Evolutionary conservation across 2,113 vertebrate species (phyloP).

Genomic region (Calypte anna): DNA sequence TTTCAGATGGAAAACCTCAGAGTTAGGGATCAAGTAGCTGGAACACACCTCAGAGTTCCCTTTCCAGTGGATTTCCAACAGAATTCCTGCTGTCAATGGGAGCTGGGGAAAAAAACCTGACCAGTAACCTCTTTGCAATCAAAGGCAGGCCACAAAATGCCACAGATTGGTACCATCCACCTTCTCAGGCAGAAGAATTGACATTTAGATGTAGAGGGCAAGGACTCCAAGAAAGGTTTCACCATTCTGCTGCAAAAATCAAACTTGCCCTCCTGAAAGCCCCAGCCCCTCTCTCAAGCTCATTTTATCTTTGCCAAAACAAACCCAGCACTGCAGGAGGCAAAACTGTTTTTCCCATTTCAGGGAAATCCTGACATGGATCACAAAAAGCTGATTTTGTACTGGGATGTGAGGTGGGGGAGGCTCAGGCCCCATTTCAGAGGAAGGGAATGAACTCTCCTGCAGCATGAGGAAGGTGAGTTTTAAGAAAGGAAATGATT

Average conservation of each 20-base stretch:
- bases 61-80: neutral
- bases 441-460: neutral
- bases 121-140: neutral
- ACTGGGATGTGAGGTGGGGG: neutral
- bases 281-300: neutral
- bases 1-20: neutral
- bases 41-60: neutral
- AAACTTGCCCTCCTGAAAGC: neutral
- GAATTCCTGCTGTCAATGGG: neutral
- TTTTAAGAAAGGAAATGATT: neutral
- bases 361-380: neutral
- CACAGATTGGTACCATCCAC: neutral
- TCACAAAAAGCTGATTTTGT: neutral
- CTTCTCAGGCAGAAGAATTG: neutral
- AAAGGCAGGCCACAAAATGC: neutral
- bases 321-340: neutral
- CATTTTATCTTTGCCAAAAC: neutral
- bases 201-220: neutral
- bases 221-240: neutral
- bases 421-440: neutral
- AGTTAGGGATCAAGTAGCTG: neutral
- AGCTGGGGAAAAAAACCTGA: neutral
- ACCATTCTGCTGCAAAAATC: neutral
- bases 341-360: fast-evolving
- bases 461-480: neutral